These are phyloP conservation scores for Melozone crissalis DNA, from an alignment of 2,113 vertebrate species.

Conservation along the genomic window DNA sequence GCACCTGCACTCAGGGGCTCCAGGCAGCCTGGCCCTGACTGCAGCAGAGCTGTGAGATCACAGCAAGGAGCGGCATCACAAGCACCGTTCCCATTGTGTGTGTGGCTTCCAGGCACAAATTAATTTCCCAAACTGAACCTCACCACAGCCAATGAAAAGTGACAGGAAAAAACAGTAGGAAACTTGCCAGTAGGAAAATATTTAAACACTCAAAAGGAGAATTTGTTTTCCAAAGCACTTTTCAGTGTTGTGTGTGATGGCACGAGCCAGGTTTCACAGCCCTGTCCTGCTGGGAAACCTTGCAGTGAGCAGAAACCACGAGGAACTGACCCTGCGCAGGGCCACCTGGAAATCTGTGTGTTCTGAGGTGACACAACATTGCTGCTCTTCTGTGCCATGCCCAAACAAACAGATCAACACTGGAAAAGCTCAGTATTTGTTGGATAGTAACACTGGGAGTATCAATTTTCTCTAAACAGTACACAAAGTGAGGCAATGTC, in stretches of 20 bases:
- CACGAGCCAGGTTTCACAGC: background rate
- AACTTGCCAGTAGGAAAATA: background rate
- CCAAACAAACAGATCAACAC: background rate
- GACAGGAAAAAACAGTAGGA: background rate
- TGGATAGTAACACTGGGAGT: background rate
- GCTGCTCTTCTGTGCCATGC: background rate
- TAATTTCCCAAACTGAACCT: background rate
- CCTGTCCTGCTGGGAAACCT: background rate
- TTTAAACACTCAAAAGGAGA: background rate
- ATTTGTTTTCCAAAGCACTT: background rate
- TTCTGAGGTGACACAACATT: background rate
- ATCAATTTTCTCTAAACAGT: background rate
- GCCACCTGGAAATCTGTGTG: background rate
- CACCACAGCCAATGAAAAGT: background rate
- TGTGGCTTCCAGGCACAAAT: accelerated
- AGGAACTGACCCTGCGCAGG: accelerated
- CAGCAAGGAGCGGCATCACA: background rate
- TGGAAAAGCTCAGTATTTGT: background rate
- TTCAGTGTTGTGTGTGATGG: background rate
- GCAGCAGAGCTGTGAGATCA: background rate
- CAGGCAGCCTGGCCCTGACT: accelerated
- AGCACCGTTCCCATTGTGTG: accelerated
- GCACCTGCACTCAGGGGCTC: background rate
- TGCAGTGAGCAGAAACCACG: background rate
- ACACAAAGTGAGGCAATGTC: background rate